Percentiles rank a stretch among this genome's conserved stretches.
phyloP scores from a whole-genome alignment of 2,888 invertebrate genomes.

The Apantesis nais region DNA sequence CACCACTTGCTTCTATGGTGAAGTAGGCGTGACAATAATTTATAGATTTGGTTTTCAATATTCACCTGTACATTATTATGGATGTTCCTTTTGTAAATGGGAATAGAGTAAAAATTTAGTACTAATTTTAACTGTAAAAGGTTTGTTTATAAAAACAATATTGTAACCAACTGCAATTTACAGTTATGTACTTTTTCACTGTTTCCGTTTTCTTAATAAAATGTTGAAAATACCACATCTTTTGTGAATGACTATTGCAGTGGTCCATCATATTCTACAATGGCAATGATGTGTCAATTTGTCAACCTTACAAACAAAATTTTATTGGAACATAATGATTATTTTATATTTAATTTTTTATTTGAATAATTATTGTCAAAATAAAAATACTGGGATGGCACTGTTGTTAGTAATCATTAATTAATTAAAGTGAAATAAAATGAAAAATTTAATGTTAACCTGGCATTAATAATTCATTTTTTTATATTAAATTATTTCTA shows the following conservation, averaged over 20 bases:
- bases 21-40: conserved; percentile 20
- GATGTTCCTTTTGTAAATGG: conserved; percentile 44
- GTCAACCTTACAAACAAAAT: too few relatives aligned
- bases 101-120: conserved; percentile 74
- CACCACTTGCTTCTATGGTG: conserved; percentile 22
- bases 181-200: conserved; percentile 86
- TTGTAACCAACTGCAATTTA: conserved; percentile 83
- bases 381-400: too few relatives aligned
- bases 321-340: too few relatives aligned
- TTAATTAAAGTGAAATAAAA: too few relatives aligned
- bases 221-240: conserved; percentile 76
- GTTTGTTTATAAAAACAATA: conserved; percentile 79
- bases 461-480: too few relatives aligned
- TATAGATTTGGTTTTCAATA: conserved; percentile 24
- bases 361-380: too few relatives aligned
- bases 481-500: too few relatives aligned
- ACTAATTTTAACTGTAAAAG: conserved; percentile 72
- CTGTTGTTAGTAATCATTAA: too few relatives aligned
- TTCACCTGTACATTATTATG: conserved; percentile 38
- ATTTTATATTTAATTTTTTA: too few relatives aligned
- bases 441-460: too few relatives aligned
- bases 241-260: conserved; percentile 35
- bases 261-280: too few relatives aligned
- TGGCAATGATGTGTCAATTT: too few relatives aligned
- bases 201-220: conserved; percentile 86